Conservation (phyloP, 2,888 invertebrate genomes). For the Pollenia angustigena region DNA sequence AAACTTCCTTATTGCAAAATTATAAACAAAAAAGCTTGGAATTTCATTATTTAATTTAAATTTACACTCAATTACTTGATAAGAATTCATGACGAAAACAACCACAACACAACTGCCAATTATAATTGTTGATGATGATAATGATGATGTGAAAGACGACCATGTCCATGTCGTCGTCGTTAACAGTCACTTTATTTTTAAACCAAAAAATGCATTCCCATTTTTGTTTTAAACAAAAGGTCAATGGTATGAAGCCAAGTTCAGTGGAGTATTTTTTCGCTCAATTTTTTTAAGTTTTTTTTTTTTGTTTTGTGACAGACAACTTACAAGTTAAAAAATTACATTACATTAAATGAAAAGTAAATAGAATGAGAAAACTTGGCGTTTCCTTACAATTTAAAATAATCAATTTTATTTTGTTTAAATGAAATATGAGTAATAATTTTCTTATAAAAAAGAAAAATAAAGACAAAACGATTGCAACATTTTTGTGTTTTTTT, state of each 20-base stretch:
- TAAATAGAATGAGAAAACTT: conserved; percentile 43
- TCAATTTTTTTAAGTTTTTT: neutral
- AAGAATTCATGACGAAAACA: conserved; percentile 61
- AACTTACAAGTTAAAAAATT: conserved; percentile 11
- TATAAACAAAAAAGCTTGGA: neutral
- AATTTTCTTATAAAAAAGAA: conserved; percentile 21
- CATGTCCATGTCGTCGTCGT: neutral
- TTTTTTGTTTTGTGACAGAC: conserved; percentile 39
- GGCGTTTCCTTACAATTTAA: conserved; percentile 59
- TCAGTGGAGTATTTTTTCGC: conserved; percentile 72
- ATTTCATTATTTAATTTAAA: conserved; percentile 43
- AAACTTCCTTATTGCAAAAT: conserved; percentile 57
- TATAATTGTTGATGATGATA: neutral
- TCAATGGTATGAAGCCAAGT: conserved; percentile 75
- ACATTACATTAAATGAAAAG: conserved; percentile 9
- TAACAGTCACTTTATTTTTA: conserved; percentile 28
- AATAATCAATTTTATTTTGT: conserved; percentile 42
- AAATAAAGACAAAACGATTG: conserved; percentile 45
- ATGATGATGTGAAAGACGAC: conserved; percentile 29
- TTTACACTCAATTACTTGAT: conserved; percentile 64
- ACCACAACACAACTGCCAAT: conserved; percentile 21
- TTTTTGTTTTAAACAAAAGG: conserved; percentile 67
- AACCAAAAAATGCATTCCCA: conserved; percentile 50
- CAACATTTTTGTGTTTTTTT: conserved; percentile 38
- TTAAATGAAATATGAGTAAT: conserved; percentile 58